Base-by-base conservation (phyloP, 2,888 invertebrate species). In the Orthosia incerta region DNA sequence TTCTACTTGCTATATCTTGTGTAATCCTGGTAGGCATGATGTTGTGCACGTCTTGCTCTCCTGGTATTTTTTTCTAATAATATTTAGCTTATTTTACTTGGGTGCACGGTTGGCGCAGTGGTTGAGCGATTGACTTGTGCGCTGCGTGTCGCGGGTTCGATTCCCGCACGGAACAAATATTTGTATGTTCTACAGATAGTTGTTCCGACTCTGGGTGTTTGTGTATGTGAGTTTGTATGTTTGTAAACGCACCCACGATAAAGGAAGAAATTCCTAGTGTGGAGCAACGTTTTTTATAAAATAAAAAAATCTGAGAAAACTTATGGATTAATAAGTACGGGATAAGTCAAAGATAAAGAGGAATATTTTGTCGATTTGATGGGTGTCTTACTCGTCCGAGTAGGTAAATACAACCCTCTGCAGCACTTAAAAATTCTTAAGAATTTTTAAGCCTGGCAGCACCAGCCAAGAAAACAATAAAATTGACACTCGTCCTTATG, bases 1-100 rank as follows among this genome's bases (percentile, higher is more conserved):
- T 87, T 87, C 84, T 88, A 89, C 88, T 90, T 88, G 89, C 87
- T 89, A 77, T 82, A 82, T 79, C 82, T 90, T 91, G 91, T 92
- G 91, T 88, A 90, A 88, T 89, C 91, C 91, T 90, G 88, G 90
- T 91, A 90, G 84, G 84, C 82, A 80, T 77, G 76, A 73, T 82
- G 84, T 87, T 79, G 65, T 76, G 84, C 86, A 83, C 83, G 83
- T 79, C 80, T 79, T 76, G 74, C 72, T 74, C 76, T 80, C 82
- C 82, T 84, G 65, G 80, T 86, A 85, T 62, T 84, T 80, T 76
- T 77, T 84, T 79, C 66, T 82, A 53, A 69, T 61, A 45, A 61
- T 57, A 45, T 51, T 60, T 46, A 50, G 56, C 39, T 53, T 62
- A n/a, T n/a, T n/a, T n/a, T n/a, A n/a, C n/a, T n/a, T n/a, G n/a